Base-by-base conservation (phyloP, 2,888 invertebrate species). In the Heliconius hortense region DNA sequence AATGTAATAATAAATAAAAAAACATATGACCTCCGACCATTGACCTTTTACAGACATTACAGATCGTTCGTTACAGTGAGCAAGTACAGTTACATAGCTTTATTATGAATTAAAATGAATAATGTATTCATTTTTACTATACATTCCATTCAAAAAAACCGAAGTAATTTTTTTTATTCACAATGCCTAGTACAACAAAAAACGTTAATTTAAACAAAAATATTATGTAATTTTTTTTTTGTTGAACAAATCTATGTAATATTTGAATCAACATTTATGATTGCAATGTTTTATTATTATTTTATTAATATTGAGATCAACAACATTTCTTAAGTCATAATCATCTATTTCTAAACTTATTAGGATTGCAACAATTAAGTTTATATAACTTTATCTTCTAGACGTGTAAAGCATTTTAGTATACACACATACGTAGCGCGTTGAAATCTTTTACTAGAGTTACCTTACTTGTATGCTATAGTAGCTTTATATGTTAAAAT, bases 371-470 rank as follows among this genome's bases (percentile, higher is more conserved):
- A 66, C 69, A 59, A 66, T 73, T 48, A 24, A 13, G 53, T 74
- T 67, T 64, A 75, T 56, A 60, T 80, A 77, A 78, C 72, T 43
- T 21, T 74, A 78, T 76, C 26, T 66, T 48, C 69, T 72, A 72
- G 53, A 60, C 31, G 69, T 75, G 75, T 78, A 79, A 77, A 78
- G 69, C 62, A 59, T 39, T 74, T 69, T 28, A 70, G 39, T 24
- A 35, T 39, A 62, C 59, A 74, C 73, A 62, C 64, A 66, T 66
- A n/a, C 68, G 73, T 21, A 71, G 75, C 77, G 79, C 81, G 81
- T 82, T 81, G 79, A 80, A 79, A 78, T 81, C 82, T 82, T 80
- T 81, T 72, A 78, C 77, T 80, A 67, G 73, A 24, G 75, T 75
- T 78, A 74, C 74, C 68, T 76, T 76, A 73, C 71, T 43, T 39